phyloP scores from a whole-genome alignment of 2,113 vertebrate genomes.

The Diadophis punctatus region DNA sequence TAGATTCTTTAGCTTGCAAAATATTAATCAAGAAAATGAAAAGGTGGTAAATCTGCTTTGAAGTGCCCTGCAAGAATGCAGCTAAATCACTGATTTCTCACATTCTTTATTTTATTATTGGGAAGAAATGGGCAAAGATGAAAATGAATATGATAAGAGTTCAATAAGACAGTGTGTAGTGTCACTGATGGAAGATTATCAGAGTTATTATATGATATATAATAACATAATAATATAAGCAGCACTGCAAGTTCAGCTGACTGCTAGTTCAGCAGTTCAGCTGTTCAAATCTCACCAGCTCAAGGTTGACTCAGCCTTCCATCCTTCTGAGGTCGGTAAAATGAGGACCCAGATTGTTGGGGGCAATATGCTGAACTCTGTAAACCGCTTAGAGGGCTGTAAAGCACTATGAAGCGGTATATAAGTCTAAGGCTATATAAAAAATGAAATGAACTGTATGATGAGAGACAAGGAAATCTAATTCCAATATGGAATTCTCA shows the following conservation, averaged over 20 bases:
- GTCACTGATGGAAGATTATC: not conserved
- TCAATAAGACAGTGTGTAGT: not conserved
- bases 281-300: no score
- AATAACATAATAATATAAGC: no score
- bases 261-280: no score
- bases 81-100: not conserved
- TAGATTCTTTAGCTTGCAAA: not conserved
- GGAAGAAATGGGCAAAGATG: not conserved
- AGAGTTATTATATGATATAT: not conserved
- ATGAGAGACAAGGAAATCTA: not conserved
- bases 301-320: no score
- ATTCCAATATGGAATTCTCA: not conserved
- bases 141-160: not conserved
- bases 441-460: not conserved
- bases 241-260: no score
- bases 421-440: no score
- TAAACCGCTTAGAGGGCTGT: no score
- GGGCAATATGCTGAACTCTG: no score
- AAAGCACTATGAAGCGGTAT: no score
- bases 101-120: not conserved
- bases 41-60: not conserved
- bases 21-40: not conserved
- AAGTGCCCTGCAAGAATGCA: not conserved
- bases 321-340: no score
- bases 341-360: no score